phyloP scores from a whole-genome alignment of 1,140 invertebrate species.

The Homalodisca vitripennis region DNA sequence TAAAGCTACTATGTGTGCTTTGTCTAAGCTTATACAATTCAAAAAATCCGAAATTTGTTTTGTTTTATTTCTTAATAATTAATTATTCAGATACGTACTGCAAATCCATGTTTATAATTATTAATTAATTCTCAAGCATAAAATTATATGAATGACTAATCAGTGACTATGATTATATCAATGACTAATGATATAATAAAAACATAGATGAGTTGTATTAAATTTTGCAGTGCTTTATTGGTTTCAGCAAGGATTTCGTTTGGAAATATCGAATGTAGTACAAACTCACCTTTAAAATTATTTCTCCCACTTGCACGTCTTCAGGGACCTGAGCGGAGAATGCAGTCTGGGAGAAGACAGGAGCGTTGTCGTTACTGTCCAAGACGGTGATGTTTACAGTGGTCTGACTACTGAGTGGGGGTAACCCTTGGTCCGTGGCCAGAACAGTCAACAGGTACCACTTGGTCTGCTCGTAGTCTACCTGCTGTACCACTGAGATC shows the following conservation, averaged over 20 bases:
- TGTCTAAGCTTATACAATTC: no score
- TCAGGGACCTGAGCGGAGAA: slow-evolving; percentile 79
- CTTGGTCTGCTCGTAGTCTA: slow-evolving; percentile 82
- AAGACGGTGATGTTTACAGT: slow-evolving; percentile 81
- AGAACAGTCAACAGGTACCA: slow-evolving; percentile 89
- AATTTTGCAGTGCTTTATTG: neutral
- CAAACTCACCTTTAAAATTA: slow-evolving; percentile 64
- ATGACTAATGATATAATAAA: neutral
- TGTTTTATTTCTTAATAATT: no score
- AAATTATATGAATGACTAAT: neutral
- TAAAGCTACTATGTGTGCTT: no score
- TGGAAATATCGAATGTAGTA: neutral
- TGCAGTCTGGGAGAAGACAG: slow-evolving; percentile 74
- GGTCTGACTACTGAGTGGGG: slow-evolving; percentile 81
- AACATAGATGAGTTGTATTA: neutral
- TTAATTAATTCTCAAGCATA: neutral
- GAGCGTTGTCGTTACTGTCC: slow-evolving; percentile 89
- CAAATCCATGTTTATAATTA: no score
- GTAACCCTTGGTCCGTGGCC: slow-evolving; percentile 84
- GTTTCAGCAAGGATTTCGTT: no score
- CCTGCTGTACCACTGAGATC: slow-evolving; percentile 69
- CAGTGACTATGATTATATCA: neutral
- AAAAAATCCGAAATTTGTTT: no score
- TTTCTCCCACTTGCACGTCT: slow-evolving; percentile 67
- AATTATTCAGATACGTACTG: no score